A percentile compares a stretch with the other conserved stretches of the same genome.
phyloP scores from a whole-genome alignment of 2,797 vertebrate species.

The Austrolebias charrua region DNA sequence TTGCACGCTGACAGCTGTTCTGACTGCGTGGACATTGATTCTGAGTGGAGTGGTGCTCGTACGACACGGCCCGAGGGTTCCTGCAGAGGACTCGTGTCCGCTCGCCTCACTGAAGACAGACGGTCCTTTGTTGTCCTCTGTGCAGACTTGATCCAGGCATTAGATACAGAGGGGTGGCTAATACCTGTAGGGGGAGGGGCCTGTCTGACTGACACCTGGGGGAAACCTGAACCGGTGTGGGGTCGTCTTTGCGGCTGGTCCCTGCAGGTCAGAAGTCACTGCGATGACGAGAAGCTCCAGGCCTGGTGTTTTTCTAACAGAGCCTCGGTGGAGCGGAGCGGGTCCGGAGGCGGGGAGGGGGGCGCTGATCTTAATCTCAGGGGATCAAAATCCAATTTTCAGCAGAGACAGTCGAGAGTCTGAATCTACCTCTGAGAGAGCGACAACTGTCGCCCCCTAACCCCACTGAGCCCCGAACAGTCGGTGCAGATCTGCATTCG shows the following conservation, averaged over 20 bases:
- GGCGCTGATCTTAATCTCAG: slow-evolving; percentile 80
- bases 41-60: slow-evolving; percentile 9
- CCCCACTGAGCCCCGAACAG: slow-evolving; percentile 40
- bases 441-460: slow-evolving; percentile 53
- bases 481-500: slow-evolving; percentile 56
- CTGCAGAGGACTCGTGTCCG: slow-evolving; percentile 27
- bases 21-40: slow-evolving; percentile 41
- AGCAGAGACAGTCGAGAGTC: slow-evolving; percentile 78
- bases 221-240: slow-evolving; percentile 57
- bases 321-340: slow-evolving; percentile 61
- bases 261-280: slow-evolving; percentile 71
- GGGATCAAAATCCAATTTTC: slow-evolving; percentile 85
- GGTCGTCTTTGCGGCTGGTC: slow-evolving; percentile 59
- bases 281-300: slow-evolving; percentile 41
- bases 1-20: slow-evolving; percentile 28
- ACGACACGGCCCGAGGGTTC: slow-evolving; percentile 25
- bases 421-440: slow-evolving; percentile 33
- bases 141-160: slow-evolving; percentile 41
- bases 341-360: slow-evolving; percentile 37
- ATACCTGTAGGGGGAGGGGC: slow-evolving; percentile 65
- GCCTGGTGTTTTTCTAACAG: slow-evolving; percentile 77
- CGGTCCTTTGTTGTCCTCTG: slow-evolving; percentile 57
- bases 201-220: slow-evolving; percentile 52
- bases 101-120: slow-evolving; percentile 56
- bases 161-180: slow-evolving; percentile 30